Base-by-base conservation (phyloP, 2,797 vertebrate genomes). In the Rhinoraja longicauda region DNA sequence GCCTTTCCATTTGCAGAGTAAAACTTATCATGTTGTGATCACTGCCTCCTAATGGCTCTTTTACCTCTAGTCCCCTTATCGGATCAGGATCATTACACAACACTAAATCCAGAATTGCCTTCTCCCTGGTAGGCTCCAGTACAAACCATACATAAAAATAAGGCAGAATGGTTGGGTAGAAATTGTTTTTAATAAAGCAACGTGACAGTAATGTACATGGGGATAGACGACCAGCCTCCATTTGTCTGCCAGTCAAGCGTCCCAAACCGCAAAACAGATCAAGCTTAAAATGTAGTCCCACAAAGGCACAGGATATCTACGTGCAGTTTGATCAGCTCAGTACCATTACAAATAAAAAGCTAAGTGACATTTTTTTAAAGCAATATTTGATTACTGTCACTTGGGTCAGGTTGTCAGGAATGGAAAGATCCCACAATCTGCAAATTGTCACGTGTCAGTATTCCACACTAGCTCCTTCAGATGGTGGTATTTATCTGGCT, bases 101-200 rank as follows among this genome's bases (percentile, higher is more conserved):
- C n/a, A n/a, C n/a, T n/a, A n/a, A n/a, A n/a, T n/a, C n/a, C n/a
- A n/a, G n/a, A n/a, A n/a, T n/a, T n/a, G n/a, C n/a, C n/a, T n/a
- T n/a, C n/a, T n/a, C n/a, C n/a, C n/a, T n/a, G n/a, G n/a, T n/a
- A n/a, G n/a, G n/a, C n/a, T n/a, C n/a, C n/a, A n/a, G n/a, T n/a
- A n/a, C 53, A 73, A 73, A 19, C 4, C 32, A 77, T 36, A 36
- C n/a, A 36, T 32, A 13, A 17, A 88, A 53, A 36, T 39, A 91
- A 91, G 36, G 26, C 67, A 91, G 67, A 91, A 17, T 29, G 70
- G 39, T 72, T 73, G 53, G 53, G 39, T 91, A 73, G 90, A 91
- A 91, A 91, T 91, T 91, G 90, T 73, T 91, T 91, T 91, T 91
- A 91, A 91, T 91, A 91, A 91, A 91, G 90, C 72, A 73, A 26